Base-by-base conservation (phyloP, 2,797 vertebrate species). In the Sebastes aleutianus region DNA sequence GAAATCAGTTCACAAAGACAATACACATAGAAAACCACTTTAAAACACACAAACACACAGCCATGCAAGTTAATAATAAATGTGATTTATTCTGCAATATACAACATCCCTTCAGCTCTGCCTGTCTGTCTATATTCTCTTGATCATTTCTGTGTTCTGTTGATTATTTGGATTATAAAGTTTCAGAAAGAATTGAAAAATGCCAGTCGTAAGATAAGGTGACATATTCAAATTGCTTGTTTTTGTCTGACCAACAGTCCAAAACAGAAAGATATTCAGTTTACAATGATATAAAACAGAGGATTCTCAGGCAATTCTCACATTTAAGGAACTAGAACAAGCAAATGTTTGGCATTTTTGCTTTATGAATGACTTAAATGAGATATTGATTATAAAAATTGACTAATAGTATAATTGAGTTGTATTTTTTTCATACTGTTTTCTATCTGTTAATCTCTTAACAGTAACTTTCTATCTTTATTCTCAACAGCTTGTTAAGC, bases 1-100 rank as follows among this genome's bases (percentile, higher is more conserved):
- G 78, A 77, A 68, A 74, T 59, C 70, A 62, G 7, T 65, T 80
- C 56, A 67, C 27, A 78, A 26, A 62, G 29, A 70, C 36, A 58
- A 36, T 61, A 63, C 14, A 53, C 56, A 53, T 20, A 9, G 26
- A 64, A 61, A 58, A 57, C 27, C 20, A 57, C 1, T 63, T 14
- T 7, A 9, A 70, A 13, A 54, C 27, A 81, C 63, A 76, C 56
- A 57, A 9, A 57, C 47, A 58, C 14, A 53, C 13, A 56, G 32
- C 1, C 8, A 7, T 14, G 20, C 2, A 18, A 18, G 43, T 84
- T 61, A 80, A 77, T 73, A 65, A 85, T 73, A 18, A 8, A 82
- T 83, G 34, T 43, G 16, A 83, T 83, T 36, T 18, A 65, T 61
- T 65, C 32, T 74, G n/a, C 24, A 47, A 32, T 29, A 18, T 32